A percentile compares a stretch with the other conserved stretches of the same genome.
phyloP scores from a whole-genome alignment of 2,113 vertebrate genomes.

The Nettapus auritus region DNA sequence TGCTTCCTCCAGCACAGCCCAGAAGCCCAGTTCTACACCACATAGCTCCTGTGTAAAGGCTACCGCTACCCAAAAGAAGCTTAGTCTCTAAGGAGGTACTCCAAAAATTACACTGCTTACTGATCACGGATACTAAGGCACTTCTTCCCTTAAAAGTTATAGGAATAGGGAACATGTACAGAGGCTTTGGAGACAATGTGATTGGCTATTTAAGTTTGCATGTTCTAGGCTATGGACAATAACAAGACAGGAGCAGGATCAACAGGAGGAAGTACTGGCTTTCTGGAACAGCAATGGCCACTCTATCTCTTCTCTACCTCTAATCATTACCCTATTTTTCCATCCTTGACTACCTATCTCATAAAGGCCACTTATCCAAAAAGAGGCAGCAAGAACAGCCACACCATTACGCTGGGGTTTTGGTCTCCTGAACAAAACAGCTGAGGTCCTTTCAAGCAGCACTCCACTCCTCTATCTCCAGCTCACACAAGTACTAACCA shows the following conservation, averaged over 20 bases:
- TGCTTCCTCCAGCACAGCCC: neutral
- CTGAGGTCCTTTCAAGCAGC: neutral
- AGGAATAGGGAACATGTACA: neutral
- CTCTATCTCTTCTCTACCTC: neutral
- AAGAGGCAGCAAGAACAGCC: neutral
- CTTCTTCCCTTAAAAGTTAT: neutral
- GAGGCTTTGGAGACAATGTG: accelerated
- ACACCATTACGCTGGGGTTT: neutral
- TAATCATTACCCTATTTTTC: neutral
- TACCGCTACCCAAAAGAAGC: no score
- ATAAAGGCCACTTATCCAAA: no score
- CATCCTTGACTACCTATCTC: neutral
- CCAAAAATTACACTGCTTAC: neutral
- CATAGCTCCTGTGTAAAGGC: neutral
- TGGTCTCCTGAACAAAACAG: neutral
- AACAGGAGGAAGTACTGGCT: neutral
- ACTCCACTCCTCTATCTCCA: neutral
- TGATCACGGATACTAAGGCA: accelerated
- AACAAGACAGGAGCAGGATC: neutral
- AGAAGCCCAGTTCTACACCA: neutral
- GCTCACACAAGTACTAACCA: accelerated
- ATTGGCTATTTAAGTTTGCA: neutral
- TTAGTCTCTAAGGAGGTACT: accelerated
- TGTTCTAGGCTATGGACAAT: neutral
- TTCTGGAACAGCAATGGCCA: accelerated